Evolutionary conservation across 2,113 vertebrate genomes (phyloP), one percentile per base, ranked within the genome.

Genomic region (Tichodroma muraria): DNA sequence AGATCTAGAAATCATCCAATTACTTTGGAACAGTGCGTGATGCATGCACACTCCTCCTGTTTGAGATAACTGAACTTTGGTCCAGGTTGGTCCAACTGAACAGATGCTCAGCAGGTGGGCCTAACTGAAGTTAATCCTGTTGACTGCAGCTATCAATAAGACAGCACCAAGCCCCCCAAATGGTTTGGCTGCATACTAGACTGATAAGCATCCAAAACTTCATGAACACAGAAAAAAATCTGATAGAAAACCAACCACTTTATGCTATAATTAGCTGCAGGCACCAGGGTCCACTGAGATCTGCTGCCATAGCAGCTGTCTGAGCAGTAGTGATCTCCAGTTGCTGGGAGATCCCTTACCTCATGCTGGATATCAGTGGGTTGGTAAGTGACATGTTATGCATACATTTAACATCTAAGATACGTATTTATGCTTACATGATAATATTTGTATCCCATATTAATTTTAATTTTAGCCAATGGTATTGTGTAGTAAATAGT

Each of bases 381-480:
- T 19, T 64, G 15, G 9, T 30, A 57, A 33, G 5, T 11, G 17
- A 16, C 3, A 23, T 23, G 9, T 40, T 38, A 59, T 17, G 6
- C 19, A 11, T 20, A 16, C 15, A 28, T 19, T 5, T 35, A 63
- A 24, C 8, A 18, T 68, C 52, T 81, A 57, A 57, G 9, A 42
- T 27, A 23, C 1, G 0, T 17, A 28, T 9, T 22, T n/a, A 68
- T 53, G 3, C 2, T 59, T 33, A 38, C 2, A 3, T 1, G 0
- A 8, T 22, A 35, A 44, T 20, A 50, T 38, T 59, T n/a, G 2
- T 20, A 30, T n/a, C 3, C 13, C 38, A 30, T 8, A 66, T 11
- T 38, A 20, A 59, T 9, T 72, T 72, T 11, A 33, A 47, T 28
- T 50, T 64, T 37, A 50, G 11, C 10, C 52, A 50, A n/a, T 11